Percentiles rank a stretch among this genome's conserved stretches.
These are phyloP conservation scores for Empidonax traillii DNA, from an alignment of 2,113 vertebrate genomes.

Conservation along the genomic window DNA sequence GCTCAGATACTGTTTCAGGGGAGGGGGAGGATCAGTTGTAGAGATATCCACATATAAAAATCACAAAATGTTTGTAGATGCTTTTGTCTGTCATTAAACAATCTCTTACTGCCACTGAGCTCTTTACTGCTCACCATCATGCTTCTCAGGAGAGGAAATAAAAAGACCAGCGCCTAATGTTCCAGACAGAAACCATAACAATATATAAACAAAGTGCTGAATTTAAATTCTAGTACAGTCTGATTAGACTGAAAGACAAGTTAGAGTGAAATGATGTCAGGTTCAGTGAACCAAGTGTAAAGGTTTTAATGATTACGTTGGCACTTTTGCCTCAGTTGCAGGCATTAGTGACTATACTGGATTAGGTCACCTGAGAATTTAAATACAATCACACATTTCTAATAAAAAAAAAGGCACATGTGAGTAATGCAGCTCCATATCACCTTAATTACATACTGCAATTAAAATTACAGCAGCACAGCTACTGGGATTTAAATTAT, in stretches of 20 bases:
- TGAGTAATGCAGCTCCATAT: not conserved
- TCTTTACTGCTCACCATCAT: not conserved
- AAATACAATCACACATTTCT: not conserved
- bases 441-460: constrained; percentile 21
- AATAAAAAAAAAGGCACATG: not conserved
- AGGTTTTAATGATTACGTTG: not conserved
- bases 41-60: not conserved
- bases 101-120: not conserved
- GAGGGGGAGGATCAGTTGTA: not conserved
- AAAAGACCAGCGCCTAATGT: not conserved
- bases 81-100: not conserved
- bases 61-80: not conserved
- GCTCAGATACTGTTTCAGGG: not conserved
- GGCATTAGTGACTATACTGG: not conserved
- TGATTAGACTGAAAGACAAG: constrained; percentile 4
- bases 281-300: not conserved
- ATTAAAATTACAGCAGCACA: not conserved
- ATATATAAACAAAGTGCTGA: not conserved
- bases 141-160: not conserved
- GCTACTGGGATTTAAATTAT: not conserved
- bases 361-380: constrained; percentile 23
- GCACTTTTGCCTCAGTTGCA: not conserved
- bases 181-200: not conserved
- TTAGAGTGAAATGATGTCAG: not conserved
- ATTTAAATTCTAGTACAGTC: not conserved